Evolutionary conservation across 2,797 vertebrate genomes (phyloP).

Genomic region (Girardinus metallicus): DNA sequence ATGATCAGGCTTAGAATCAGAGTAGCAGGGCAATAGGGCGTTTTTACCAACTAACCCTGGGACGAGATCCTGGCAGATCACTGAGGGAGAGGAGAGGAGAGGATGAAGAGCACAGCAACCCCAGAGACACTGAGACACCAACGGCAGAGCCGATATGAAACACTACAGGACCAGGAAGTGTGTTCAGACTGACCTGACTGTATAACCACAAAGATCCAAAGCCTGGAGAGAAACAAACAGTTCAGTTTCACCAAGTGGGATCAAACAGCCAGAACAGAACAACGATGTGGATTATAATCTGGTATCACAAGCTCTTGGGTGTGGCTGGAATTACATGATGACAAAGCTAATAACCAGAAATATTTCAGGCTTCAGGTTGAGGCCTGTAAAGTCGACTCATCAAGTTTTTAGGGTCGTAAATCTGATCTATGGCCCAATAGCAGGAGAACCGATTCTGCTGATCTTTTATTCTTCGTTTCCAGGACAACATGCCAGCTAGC

Average conservation of each 20-base stretch:
- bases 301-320: no score
- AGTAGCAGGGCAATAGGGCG: not conserved
- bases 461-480: no score
- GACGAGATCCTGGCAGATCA: not conserved
- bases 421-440: not conserved
- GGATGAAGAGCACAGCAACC: not conserved
- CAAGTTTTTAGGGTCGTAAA: no score
- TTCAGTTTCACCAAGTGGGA: not conserved
- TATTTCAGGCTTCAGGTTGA: not conserved
- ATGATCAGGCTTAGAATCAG: accelerated
- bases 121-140: no score
- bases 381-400: not conserved
- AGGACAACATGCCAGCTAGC: no score
- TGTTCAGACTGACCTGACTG: not conserved
- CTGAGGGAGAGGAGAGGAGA: not conserved
- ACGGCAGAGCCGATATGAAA: not conserved
- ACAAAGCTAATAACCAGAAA: no score
- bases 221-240: not conserved
- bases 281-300: not conserved
- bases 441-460: no score
- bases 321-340: no score
- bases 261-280: not conserved
- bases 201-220: not conserved
- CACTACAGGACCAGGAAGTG: not conserved
- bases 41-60: not conserved